These are phyloP conservation scores for Prionchulus punctatus DNA, from an alignment of 2,888 invertebrate species.

Conservation along the genomic window DNA sequence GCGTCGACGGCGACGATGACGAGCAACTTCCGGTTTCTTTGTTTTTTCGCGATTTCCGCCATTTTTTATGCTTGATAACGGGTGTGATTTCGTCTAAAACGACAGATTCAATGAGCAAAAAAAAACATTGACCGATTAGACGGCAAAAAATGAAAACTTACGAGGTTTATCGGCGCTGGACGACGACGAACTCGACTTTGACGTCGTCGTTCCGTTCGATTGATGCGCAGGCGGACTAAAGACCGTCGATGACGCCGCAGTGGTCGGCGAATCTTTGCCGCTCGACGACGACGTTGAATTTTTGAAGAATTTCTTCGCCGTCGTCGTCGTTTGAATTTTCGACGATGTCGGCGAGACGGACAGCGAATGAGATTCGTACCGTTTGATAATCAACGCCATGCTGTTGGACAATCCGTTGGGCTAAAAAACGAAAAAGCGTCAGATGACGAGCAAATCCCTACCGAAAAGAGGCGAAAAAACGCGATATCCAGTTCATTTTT, in stretches of 20 bases:
- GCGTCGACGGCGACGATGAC: neutral
- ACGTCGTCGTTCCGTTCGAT: too few species aligned
- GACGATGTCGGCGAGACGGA: constrained; percentile 3
- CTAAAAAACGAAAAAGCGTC: too few species aligned
- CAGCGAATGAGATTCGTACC: constrained; percentile 11
- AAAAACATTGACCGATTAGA: too few species aligned
- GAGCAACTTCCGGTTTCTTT: constrained; percentile 10
- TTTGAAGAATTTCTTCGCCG: neutral
- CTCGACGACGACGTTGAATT: too few species aligned
- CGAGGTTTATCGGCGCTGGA: too few species aligned
- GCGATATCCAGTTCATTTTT: too few species aligned
- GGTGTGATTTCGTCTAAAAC: neutral
- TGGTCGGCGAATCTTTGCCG: neutral
- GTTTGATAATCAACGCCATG: constrained; percentile 14
- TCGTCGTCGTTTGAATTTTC: neutral
- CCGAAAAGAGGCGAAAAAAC: too few species aligned
- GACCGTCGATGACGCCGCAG: neutral
- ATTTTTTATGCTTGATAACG: neutral
- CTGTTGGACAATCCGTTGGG: neutral
- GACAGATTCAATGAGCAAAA: too few species aligned
- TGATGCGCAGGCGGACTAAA: too few species aligned
- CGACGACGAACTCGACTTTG: too few species aligned
- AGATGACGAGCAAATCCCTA: too few species aligned
- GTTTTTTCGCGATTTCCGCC: constrained; percentile 8
- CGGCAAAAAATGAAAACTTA: too few species aligned